Evolutionary conservation across 2,113 vertebrate species (phyloP), one percentile per base, ranked within the genome.

Genomic region (Cheirogaleus medius): DNA sequence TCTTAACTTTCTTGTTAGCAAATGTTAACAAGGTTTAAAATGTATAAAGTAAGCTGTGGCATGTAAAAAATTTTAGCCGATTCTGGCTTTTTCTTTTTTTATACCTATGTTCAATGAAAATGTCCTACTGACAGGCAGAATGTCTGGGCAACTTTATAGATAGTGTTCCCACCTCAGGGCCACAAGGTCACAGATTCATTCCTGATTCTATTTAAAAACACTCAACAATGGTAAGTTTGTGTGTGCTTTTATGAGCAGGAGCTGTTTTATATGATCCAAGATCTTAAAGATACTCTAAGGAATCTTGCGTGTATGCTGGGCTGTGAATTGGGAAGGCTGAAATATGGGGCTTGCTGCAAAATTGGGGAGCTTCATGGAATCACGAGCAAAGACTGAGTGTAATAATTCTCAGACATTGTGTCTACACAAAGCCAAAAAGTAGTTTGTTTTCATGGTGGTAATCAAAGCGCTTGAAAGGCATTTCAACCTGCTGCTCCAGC

Each of bases 101-200:
- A 97, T 98, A 98, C 93, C 86, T 81, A 77, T 63, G 87, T 98
- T 98, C 98, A 98, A 97, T 98, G 97, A 98, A 98, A 98, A 99
- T 49, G 97, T 98, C 98, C 98, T 98, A 98, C 98, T 98, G 98
- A 98, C 98, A 98, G 94, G 98, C 98, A 98, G 97, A 98, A 98
- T 98, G 98, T 98, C 98, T 99, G 98, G 98, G 98, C 97, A 97
- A 98, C 98, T 99, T 99, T 99, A 99, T 99, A 99, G 99, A 98
- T 98, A 98, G 98, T 98, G 97, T 99, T 99, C 98, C 98, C 99
- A 99, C 98, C 98, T 99, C 87, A 37, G 97, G 99, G 99, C 98
- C 99, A 99, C 80, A 94, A 98, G 99, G 99, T 99, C 98, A 99
- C 98, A 98, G 98, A 98, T 98, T 99, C 98, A 89, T 98, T 99